Evolutionary conservation across 2,888 invertebrate species (phyloP), one percentile per base, ranked within the genome.

Genomic region (Drosophila villosipedis): DNA sequence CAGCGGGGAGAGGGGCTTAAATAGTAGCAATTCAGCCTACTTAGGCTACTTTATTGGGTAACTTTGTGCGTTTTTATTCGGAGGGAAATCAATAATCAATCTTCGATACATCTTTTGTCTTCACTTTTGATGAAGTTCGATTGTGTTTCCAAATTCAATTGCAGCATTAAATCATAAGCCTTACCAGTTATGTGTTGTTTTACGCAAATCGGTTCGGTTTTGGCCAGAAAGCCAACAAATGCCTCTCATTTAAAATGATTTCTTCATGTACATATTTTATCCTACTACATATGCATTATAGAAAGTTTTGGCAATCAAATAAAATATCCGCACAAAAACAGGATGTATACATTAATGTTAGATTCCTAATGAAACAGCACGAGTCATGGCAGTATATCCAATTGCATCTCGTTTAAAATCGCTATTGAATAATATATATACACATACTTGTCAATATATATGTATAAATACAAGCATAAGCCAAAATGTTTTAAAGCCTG

Each of bases 301-400:
- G 22, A 16, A 55, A 33, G 37, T 39, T 55, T n/a, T n/a, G n/a
- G 14, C 10, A 16, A 65, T 10, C 43, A 52, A 64, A 63, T 54
- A 63, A n/a, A 25, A 30, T 30, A 41, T 33, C 35, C 16, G 14
- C 19, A 43, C 33, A 63, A 31, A 50, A 9, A 19, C 25, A 19
- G 22, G 43, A 30, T 25, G 14, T 35, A 41, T 35, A 67, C 39
- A 67, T 68, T 66, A 55, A 67, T 52, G 67, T 52, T 22, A 41
- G 19, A 22, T 35, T 39, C 33, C 10, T 33, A 55, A n/a, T 37
- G n/a, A 10, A 50, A 58, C 52, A 58, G 5, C 41, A 5, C 12
- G 25, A 25, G 52, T 16, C 22, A 52, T 2, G 9, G 1, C 0
- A 12, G 4, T 52, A n/a, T 39, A 54, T 7, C 22, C 28, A n/a